Conservation (phyloP, 2,797 vertebrate genomes). For the Anabas testudineus region DNA sequence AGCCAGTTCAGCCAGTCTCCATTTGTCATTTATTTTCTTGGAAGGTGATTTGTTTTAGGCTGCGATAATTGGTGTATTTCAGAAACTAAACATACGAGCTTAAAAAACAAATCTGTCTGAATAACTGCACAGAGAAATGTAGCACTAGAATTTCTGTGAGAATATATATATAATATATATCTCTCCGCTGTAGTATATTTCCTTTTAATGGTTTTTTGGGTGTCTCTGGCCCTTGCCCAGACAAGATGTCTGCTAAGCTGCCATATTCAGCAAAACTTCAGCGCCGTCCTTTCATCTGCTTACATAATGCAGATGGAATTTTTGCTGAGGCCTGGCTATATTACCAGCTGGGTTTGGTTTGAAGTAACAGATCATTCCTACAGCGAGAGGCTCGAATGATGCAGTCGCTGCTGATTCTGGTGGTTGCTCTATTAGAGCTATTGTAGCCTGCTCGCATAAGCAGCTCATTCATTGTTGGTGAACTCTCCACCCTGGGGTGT, state of each 20-base stretch:
- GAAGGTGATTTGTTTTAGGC: background rate
- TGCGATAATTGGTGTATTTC: background rate
- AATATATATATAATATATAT: no score
- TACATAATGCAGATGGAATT: slow-evolving; percentile 48
- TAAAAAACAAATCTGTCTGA: no score
- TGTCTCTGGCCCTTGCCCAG: slow-evolving; percentile 4
- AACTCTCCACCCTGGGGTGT: slow-evolving; percentile 72
- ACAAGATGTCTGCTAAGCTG: slow-evolving; percentile 29
- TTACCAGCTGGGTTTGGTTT: slow-evolving; percentile 30
- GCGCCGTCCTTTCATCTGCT: slow-evolving; percentile 42
- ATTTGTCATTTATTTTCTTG: slow-evolving; percentile 5
- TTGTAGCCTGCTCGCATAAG: slow-evolving; percentile 57
- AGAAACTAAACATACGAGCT: background rate
- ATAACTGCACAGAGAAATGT: background rate
- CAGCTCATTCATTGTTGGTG: slow-evolving; percentile 64
- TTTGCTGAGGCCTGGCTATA: slow-evolving; percentile 42
- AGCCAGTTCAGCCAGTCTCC: slow-evolving; percentile 13
- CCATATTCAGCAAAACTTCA: slow-evolving; percentile 37
- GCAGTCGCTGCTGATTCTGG: slow-evolving; percentile 45
- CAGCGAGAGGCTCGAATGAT: slow-evolving; percentile 45
- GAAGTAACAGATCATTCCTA: slow-evolving; percentile 38
- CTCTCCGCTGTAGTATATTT: background rate
- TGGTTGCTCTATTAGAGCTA: slow-evolving; percentile 45
- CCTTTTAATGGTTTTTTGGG: slow-evolving; percentile 2
- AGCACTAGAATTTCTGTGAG: no score